Base-by-base conservation (phyloP, 2,888 invertebrate genomes). In the Eristalis pertinax region DNA sequence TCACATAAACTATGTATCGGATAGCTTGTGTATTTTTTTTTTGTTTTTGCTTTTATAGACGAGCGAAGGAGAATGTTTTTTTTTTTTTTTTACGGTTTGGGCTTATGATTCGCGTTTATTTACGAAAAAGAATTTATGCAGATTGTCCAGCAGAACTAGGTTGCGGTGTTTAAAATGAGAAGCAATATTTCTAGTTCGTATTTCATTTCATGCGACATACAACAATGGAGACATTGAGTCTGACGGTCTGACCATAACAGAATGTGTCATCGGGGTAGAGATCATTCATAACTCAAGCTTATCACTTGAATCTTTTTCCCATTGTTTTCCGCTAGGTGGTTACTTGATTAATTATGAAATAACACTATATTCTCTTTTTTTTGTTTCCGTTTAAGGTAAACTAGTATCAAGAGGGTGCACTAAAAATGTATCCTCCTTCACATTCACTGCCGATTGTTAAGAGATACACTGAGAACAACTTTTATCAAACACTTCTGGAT, bases 301-400 rank as follows among this genome's bases (percentile, higher is more conserved):
- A 19, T 50, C 50, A 19, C 50, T 19, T 4, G 50, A 63, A 32
- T 19, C 19, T 26, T 43, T n/a, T 41, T 43, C 29, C 32, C 43
- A 73, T 73, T 72, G 43, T 19, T 63, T 63, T 19, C 80, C 74
- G 80, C 69, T 80, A 50, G 60, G 11, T 64, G 38, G 7, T n/a
- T 2, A 8, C n/a, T 58, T 13, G 58, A 13, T 32, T 58, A 32
- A 56, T 35, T 73, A 58, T 63, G 29, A 63, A 72, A 64, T 78
- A 58, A 65, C 72, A 56, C 38, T 70, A 68, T 60, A 72, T 26
- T 22, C 8, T 32, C 32, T 29, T 41, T 32, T 56, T 38, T 15
- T 24, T 11, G 29, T 26, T 15, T 10, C 67, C 7, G 15, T 68
- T 56, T 24, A 22, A 26, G 15, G 22, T 19, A 26, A 60, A 1